These are phyloP conservation scores for Megaceryle maxima DNA, from an alignment of 2,113 vertebrate genomes.

Conservation along the genomic window DNA sequence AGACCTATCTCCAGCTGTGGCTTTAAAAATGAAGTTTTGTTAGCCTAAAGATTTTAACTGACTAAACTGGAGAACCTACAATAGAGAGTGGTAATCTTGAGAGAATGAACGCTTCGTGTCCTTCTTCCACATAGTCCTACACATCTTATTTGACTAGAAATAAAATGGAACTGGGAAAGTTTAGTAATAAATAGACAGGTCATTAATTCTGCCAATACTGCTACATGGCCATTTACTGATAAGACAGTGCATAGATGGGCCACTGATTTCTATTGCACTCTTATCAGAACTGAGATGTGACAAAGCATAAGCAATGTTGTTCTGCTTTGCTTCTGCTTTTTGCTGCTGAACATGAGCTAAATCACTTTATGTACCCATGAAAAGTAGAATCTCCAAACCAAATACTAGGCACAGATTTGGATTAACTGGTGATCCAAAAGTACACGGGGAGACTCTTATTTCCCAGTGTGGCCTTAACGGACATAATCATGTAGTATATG, in stretches of 20 bases:
- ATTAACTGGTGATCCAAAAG: not conserved
- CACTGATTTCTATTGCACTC: not conserved
- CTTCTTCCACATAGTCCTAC: not conserved
- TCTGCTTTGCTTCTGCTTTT: not conserved
- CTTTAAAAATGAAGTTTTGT: not conserved
- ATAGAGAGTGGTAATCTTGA: not conserved
- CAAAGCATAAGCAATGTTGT: not conserved
- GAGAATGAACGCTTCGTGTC: not conserved
- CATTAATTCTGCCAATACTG: not conserved
- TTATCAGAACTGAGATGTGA: not conserved
- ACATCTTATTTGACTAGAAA: not conserved
- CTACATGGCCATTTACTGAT: not conserved
- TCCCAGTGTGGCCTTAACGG: not conserved
- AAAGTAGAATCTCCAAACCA: not conserved
- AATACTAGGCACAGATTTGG: not conserved
- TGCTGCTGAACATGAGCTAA: not conserved
- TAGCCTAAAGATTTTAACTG: not conserved
- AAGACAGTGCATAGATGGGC: not conserved
- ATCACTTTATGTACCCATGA: not conserved
- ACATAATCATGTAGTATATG: not conserved
- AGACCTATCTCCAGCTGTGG: not conserved
- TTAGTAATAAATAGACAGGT: not conserved
- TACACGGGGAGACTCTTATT: not conserved
- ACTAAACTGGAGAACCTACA: not conserved
- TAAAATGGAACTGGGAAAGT: not conserved